Base-by-base conservation (phyloP, 2,113 vertebrate species). In the Sphaerodactylus townsendi region DNA sequence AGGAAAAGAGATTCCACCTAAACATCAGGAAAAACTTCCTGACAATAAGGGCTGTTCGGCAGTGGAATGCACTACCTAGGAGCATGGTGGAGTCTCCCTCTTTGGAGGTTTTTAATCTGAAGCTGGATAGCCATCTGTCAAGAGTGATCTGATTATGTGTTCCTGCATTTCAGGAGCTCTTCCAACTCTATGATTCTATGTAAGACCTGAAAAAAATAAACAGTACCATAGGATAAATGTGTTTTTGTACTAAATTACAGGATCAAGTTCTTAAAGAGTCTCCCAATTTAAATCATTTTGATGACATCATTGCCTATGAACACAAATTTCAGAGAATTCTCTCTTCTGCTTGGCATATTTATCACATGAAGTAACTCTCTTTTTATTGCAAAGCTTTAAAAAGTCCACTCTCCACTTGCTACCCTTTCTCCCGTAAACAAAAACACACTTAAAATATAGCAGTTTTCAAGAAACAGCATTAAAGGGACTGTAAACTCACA, bases 401-500 rank as follows among this genome's bases (percentile, higher is more conserved):
- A 80, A n/a, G 10, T 59, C 39, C 73, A 77, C 41, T 53, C 21
- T 25, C 70, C 76, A 69, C 46, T n/a, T 25, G 50, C 33, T 80
- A 41, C 25, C 21, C 64, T 87, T 39, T 72, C 56, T 9, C 33
- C n/a, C 33, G 3, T 83, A 79, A 85, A 85, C 9, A 86, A 56
- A 92, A 90, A 53, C 37, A 14, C 72, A 87, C 73, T 91, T 79
- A 84, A 90, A 89, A 85, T 78, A 92, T 2, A 85, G 81, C 73
- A 44, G 33, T 62, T 90, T 70, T 84, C 74, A 56, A 88, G 87
- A 89, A 91, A 87, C 11, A 80, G n/a, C 53, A 92, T 77, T 88
- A 6, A 37, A 94, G 89, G 83, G 78, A 79, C 37, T 90, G 50
- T 73, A 89, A 93, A 93, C 82, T 89, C 72, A 87, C 86, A 79